Percentiles rank a stretch among this genome's conserved stretches.
Conservation (phyloP, 2,113 vertebrate genomes). For the Rhombomys opimus region DNA sequence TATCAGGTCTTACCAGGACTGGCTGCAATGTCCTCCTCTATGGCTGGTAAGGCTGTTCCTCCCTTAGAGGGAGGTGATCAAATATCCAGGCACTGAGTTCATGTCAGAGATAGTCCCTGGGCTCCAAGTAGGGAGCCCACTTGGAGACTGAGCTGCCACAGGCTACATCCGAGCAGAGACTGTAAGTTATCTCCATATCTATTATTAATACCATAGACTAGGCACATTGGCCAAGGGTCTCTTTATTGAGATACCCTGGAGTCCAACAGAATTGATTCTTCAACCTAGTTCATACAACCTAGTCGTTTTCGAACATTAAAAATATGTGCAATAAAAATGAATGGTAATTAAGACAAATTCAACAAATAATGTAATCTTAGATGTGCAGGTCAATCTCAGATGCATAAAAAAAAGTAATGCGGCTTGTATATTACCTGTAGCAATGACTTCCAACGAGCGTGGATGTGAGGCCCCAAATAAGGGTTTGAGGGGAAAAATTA, state of each 20-base stretch:
- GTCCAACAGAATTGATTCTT: not conserved
- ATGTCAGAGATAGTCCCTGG: too few species aligned
- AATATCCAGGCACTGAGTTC: too few species aligned
- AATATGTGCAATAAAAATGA: not conserved
- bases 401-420: not conserved
- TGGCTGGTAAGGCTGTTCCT: too few species aligned
- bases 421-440: not conserved
- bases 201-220: not conserved
- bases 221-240: too few species aligned
- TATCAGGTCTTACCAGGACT: too few species aligned
- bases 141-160: too few species aligned
- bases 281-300: not conserved
- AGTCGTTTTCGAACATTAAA: not conserved
- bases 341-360: too few species aligned
- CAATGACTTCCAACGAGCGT: not conserved
- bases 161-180: too few species aligned
- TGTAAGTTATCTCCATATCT: too few species aligned
- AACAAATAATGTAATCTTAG: not conserved
- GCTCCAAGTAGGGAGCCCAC: too few species aligned
- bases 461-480: not conserved
- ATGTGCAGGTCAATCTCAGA: not conserved
- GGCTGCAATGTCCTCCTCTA: too few species aligned
- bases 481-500: not conserved
- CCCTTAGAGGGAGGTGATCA: too few species aligned
- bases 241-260: not conserved